These are phyloP conservation scores for Cebidichthys violaceus DNA, from an alignment of 2,113 vertebrate species.

Conservation along the genomic window DNA sequence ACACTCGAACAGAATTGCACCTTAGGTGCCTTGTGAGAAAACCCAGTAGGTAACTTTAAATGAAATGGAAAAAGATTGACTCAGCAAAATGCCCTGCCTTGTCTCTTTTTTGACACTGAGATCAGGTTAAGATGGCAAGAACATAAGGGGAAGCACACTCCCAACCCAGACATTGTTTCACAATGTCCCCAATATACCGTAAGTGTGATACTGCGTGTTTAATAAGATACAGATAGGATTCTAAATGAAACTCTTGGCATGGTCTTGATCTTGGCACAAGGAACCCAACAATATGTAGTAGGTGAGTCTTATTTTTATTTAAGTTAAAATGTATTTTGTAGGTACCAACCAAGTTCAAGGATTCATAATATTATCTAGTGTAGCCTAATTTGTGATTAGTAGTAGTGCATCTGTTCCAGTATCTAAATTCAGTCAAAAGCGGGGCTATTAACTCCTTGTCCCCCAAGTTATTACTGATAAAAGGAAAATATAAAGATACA, in stretches of 20 bases:
- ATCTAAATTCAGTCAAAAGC: not conserved
- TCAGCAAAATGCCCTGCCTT: slow-evolving; percentile 21
- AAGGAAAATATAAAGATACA: too few relatives aligned
- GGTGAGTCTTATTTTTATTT: not conserved
- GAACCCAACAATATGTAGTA: not conserved
- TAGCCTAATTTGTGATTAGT: not conserved
- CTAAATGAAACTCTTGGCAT: not conserved
- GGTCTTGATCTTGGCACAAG: not conserved
- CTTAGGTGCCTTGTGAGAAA: slow-evolving; percentile 37
- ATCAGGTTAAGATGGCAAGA: slow-evolving; percentile 18
- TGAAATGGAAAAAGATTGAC: slow-evolving; percentile 34
- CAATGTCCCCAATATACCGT: not conserved
- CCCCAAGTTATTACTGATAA: not conserved
- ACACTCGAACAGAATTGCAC: slow-evolving; percentile 38
- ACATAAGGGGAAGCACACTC: not conserved
- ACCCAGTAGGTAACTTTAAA: slow-evolving; percentile 46
- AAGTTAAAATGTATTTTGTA: not conserved
- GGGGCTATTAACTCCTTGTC: not conserved
- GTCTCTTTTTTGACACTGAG: slow-evolving; percentile 9
- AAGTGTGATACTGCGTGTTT: not conserved
- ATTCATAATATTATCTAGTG: not conserved
- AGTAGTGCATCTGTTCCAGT: not conserved
- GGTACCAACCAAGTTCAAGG: not conserved
- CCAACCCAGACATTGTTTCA: not conserved
- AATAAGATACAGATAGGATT: not conserved